Evolutionary conservation across 1,140 invertebrate species (phyloP).

Genomic region (Gryllus bimaculatus): DNA sequence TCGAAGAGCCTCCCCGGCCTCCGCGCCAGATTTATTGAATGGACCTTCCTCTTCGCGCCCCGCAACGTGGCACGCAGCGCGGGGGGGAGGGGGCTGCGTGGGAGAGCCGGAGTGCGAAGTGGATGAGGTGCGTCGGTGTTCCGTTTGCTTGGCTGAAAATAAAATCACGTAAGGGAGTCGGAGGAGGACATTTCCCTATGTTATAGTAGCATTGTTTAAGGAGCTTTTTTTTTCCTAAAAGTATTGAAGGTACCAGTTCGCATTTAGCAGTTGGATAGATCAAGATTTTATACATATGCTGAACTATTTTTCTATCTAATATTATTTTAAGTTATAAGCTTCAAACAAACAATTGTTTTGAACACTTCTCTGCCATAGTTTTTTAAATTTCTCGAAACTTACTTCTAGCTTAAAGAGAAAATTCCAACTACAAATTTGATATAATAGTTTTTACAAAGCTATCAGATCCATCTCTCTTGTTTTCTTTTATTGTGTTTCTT

Average conservation of each 20-base stretch:
- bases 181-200: background rate
- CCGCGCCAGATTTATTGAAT: background rate
- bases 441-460: no score
- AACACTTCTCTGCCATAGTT: background rate
- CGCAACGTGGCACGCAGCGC: background rate
- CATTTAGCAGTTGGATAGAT: background rate
- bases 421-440: no score
- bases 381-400: no score
- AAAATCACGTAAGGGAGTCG: background rate
- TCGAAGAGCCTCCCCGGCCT: background rate
- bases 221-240: background rate
- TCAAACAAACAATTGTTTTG: background rate
- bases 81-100: background rate
- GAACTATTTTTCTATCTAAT: background rate
- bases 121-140: background rate
- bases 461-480: no score
- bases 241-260: background rate
- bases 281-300: background rate
- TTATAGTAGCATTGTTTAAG: background rate
- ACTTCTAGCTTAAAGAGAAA: no score
- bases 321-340: background rate
- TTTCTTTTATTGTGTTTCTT: no score
- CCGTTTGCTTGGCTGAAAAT: background rate
- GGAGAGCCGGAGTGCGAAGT: background rate
- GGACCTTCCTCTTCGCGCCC: background rate